Conservation (phyloP, 2,113 vertebrate genomes). For the Labeo catla region DNA sequence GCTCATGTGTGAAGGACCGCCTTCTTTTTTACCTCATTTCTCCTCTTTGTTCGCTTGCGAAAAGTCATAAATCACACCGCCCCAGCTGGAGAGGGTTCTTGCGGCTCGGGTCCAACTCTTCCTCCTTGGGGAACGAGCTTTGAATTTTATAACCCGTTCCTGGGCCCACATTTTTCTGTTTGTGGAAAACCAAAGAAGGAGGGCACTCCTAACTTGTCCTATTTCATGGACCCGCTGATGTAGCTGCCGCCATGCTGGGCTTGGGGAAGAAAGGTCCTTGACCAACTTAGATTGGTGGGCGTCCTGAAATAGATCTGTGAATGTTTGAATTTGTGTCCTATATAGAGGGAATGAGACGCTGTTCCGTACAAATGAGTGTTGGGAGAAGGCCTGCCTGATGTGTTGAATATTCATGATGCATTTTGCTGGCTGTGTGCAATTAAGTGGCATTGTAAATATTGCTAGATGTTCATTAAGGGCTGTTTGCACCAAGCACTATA, state of each 20-base stretch:
- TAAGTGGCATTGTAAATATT: not conserved
- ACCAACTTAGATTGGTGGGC: slow-evolving; percentile 25
- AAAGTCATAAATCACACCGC: slow-evolving; percentile 74
- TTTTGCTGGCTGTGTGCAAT: not conserved
- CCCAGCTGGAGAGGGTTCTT: slow-evolving; percentile 68
- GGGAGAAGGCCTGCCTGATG: not conserved
- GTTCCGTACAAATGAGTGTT: not conserved
- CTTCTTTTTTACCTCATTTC: slow-evolving; percentile 71
- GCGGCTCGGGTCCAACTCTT: slow-evolving; percentile 69
- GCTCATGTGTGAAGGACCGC: slow-evolving; percentile 72
- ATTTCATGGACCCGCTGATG: slow-evolving; percentile 61
- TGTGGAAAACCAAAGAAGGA: slow-evolving; percentile 70
- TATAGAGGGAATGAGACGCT: slow-evolving; percentile 5
- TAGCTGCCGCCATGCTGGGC: slow-evolving; percentile 19
- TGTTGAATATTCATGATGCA: not conserved
- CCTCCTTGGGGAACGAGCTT: slow-evolving; percentile 61
- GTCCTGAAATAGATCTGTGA: slow-evolving; percentile 14
- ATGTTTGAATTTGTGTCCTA: slow-evolving; percentile 40
- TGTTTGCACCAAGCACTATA: not conserved
- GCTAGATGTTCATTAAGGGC: not conserved
- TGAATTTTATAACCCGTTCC: slow-evolving; percentile 71
- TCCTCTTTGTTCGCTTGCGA: slow-evolving; percentile 68
- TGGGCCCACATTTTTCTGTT: slow-evolving; percentile 58
- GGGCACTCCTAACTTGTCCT: slow-evolving; percentile 72
- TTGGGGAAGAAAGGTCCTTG: slow-evolving; percentile 31